phyloP scores from a whole-genome alignment of 2,888 invertebrate genomes.

The Macrophya annulata region DNA sequence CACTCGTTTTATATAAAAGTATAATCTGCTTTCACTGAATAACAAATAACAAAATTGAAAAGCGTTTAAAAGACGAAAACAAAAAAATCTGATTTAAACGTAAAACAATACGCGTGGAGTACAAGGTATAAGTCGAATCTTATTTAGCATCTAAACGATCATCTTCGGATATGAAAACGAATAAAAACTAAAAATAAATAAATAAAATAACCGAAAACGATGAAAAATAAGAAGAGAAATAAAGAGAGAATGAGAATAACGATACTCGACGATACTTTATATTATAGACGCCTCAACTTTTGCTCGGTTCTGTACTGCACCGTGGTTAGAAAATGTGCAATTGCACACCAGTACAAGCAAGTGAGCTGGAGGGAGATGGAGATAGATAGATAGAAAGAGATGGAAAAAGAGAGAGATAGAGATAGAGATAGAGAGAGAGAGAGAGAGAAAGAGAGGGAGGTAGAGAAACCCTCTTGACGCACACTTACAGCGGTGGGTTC shows the following conservation, averaged over 20 bases:
- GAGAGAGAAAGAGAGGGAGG: slow-evolving; percentile 63
- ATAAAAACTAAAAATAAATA: no score
- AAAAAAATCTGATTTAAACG: no score
- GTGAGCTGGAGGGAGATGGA: slow-evolving; percentile 24
- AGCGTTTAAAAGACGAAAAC: no score
- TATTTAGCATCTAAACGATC: no score
- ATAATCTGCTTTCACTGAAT: no score
- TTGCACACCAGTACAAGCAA: slow-evolving; percentile 31
- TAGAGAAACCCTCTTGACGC: slow-evolving; percentile 54
- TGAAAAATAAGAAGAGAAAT: background rate
- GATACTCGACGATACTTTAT: background rate
- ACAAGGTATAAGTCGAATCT: background rate
- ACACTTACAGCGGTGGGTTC: slow-evolving; percentile 4
- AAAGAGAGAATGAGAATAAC: background rate
- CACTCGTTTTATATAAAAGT: no score
- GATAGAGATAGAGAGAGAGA: slow-evolving; percentile 57
- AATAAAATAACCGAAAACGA: background rate
- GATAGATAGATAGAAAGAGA: slow-evolving; percentile 58
- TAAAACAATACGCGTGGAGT: no score
- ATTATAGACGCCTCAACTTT: slow-evolving; percentile 23
- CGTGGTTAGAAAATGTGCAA: slow-evolving; percentile 51
- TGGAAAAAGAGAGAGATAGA: slow-evolving; percentile 59
- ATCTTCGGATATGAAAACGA: no score
- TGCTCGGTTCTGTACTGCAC: slow-evolving; percentile 27
- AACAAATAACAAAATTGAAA: no score